phyloP scores from a whole-genome alignment of 2,797 vertebrate species.

The Labeo calbasu region DNA sequence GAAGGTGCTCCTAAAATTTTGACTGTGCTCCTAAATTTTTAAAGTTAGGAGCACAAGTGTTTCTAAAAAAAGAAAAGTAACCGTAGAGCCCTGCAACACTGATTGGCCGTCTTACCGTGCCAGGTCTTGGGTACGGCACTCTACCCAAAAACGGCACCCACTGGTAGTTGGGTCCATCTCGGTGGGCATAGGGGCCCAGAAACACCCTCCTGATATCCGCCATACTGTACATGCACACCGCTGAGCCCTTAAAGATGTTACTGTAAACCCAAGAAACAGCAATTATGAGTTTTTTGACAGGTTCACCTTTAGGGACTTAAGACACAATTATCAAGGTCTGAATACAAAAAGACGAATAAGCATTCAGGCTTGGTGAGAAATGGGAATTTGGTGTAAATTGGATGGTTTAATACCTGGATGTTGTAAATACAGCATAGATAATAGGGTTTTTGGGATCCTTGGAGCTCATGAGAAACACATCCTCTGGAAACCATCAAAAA shows the following conservation, averaged over 20 bases:
- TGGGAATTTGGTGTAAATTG: slow-evolving; percentile 27
- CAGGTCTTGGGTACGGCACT: slow-evolving; percentile 95
- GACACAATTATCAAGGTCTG: slow-evolving; percentile 2
- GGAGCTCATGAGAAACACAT: slow-evolving; percentile 91
- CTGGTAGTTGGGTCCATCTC: slow-evolving; percentile 96
- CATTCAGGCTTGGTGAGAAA: neutral
- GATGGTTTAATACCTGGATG: slow-evolving; percentile 87
- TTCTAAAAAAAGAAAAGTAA: no score
- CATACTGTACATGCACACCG: slow-evolving; percentile 98
- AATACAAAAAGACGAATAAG: slow-evolving; percentile 6
- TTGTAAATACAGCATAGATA: slow-evolving; percentile 95
- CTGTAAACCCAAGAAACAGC: slow-evolving; percentile 71
- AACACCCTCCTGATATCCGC: slow-evolving; percentile 94
- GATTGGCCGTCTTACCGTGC: slow-evolving; percentile 86
- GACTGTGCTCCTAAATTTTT: no score
- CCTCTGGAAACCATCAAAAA: slow-evolving; percentile 63
- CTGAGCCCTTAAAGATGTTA: slow-evolving; percentile 98
- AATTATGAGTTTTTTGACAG: slow-evolving; percentile 18
- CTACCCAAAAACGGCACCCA: slow-evolving; percentile 97
- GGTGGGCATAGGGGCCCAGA: slow-evolving; percentile 93
- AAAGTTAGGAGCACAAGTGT: no score
- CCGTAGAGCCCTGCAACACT: no score
- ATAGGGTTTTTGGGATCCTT: slow-evolving; percentile 97
- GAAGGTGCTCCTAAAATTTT: no score
- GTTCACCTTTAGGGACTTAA: neutral